Conservation (phyloP, 2,888 invertebrate species). For the Reticulitermes lucifugus region DNA sequence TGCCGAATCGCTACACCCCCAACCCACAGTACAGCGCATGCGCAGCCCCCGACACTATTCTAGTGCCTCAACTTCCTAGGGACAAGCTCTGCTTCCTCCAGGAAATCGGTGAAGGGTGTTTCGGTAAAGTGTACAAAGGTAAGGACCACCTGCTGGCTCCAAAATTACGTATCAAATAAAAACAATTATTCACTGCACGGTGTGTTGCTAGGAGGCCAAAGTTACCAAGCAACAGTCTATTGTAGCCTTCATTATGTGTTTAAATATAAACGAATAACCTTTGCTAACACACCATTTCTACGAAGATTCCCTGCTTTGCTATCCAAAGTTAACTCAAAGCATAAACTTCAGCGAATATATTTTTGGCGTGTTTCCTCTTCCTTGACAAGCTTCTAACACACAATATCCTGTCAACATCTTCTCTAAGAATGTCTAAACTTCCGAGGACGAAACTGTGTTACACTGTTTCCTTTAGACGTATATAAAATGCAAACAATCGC, state of each 20-base stretch:
- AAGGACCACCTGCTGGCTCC: slow-evolving; percentile 52
- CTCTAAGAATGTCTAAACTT: not conserved
- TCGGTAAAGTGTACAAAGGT: slow-evolving; percentile 92
- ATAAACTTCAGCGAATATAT: no score
- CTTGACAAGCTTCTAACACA: no score
- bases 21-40: slow-evolving; percentile 79
- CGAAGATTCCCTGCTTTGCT: no score
- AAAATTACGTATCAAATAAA: not conserved
- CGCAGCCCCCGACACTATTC: slow-evolving; percentile 61
- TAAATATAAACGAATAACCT: no score
- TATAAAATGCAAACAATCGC: no score
- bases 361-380: no score
- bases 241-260: no score
- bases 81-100: slow-evolving; percentile 78
- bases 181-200: not conserved
- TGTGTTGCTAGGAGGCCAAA: not conserved
- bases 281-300: no score
- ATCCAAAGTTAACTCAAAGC: no score
- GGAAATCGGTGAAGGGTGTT: slow-evolving; percentile 89
- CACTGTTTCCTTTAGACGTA: not conserved
- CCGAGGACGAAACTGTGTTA: not conserved
- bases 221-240: not conserved
- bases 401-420: not conserved
- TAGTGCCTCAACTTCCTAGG: slow-evolving; percentile 66
- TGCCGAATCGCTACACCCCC: slow-evolving; percentile 79